These are phyloP conservation scores for Grammomys dolichurus DNA, from an alignment of 2,113 vertebrate genomes.

Conservation along the genomic window DNA sequence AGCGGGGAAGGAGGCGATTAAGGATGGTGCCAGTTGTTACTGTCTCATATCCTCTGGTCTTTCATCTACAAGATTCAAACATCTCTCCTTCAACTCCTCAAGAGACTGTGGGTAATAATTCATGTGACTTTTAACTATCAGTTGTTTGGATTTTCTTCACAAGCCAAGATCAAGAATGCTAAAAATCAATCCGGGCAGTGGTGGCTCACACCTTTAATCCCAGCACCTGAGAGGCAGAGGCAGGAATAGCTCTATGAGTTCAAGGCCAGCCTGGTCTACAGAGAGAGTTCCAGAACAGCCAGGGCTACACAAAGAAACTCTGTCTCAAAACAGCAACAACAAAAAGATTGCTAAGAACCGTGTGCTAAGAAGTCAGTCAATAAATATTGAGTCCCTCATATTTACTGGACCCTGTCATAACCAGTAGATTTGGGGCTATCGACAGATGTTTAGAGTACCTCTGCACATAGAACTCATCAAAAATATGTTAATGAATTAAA, in stretches of 20 bases:
- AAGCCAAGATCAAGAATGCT: slow-evolving; percentile 9
- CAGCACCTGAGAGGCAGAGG: not conserved
- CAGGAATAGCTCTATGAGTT: not conserved
- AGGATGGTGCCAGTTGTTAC: not conserved
- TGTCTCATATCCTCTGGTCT: not conserved
- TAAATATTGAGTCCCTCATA: not conserved
- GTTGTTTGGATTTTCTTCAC: slow-evolving; percentile 31
- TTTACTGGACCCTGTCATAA: not conserved
- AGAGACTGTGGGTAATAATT: not conserved
- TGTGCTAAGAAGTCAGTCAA: not conserved
- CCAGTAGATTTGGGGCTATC: not conserved
- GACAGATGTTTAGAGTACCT: not conserved
- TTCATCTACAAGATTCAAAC: not conserved
- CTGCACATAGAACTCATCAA: not conserved
- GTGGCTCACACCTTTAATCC: not conserved
- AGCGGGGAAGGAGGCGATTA: not conserved
- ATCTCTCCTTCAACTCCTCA: not conserved
- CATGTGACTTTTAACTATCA: not conserved
- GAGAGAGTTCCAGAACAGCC: not conserved
- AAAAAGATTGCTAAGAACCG: not conserved
- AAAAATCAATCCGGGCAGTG: not conserved
- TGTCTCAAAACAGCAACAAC: not conserved
- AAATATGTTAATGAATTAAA: not conserved
- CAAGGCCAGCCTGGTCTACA: not conserved
- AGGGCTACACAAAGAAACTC: not conserved